phyloP scores from a whole-genome alignment of 2,113 vertebrate species.

The Lycocorax pyrrhopterus region DNA sequence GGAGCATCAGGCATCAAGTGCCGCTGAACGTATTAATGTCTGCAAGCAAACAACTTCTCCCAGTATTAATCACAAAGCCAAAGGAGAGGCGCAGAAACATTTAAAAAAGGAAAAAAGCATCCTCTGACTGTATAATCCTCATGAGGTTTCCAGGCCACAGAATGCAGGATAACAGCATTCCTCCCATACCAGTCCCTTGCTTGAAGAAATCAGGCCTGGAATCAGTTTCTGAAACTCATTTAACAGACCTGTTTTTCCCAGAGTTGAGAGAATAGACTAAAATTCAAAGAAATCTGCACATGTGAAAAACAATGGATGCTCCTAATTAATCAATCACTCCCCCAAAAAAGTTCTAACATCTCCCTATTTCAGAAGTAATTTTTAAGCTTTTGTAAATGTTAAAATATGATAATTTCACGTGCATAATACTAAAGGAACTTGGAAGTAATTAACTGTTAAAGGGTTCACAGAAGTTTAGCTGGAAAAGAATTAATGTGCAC shows the following conservation, averaged over 20 bases:
- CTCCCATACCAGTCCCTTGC: constrained; percentile 71
- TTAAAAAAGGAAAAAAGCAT: neutral
- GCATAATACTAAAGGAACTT: neutral
- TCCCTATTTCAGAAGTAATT: neutral
- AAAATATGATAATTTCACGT: neutral
- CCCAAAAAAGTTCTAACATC: neutral
- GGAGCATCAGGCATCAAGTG: neutral
- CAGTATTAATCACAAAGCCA: neutral
- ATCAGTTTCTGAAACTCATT: constrained; percentile 52
- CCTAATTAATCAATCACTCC: constrained; percentile 16
- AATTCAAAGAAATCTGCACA: constrained; percentile 6
- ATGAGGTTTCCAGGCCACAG: constrained; percentile 55
- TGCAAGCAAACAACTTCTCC: neutral
- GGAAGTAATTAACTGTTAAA: neutral
- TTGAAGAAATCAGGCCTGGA: constrained; percentile 57
- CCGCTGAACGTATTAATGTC: neutral
- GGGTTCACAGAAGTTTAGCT: neutral
- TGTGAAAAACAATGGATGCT: neutral
- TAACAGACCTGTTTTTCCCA: constrained; percentile 55
- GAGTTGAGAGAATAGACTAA: neutral
- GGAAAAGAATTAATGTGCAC: neutral
- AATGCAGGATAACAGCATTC: constrained; percentile 73
- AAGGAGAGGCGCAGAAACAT: neutral
- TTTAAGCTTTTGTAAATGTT: neutral
- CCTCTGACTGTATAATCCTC: constrained; percentile 41